A percentile compares a stretch with the other conserved stretches of the same genome.
These are phyloP conservation scores for Hydropsyche betteni DNA, from an alignment of 2,888 invertebrate genomes.

Conservation along the genomic window DNA sequence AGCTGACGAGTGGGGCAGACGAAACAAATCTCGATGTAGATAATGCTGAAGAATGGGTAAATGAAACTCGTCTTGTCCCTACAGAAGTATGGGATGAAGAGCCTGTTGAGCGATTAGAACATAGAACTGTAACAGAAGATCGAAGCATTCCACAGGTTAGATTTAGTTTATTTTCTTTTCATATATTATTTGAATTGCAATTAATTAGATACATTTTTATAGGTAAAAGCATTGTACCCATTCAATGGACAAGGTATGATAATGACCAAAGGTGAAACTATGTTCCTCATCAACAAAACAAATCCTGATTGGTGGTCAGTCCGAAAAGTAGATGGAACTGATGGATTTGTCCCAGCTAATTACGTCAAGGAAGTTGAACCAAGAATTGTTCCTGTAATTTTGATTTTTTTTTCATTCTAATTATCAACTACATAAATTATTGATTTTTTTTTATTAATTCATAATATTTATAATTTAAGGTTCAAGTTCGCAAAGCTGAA, in stretches of 20 bases:
- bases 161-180: conserved; percentile 1
- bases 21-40: conserved; percentile 59
- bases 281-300: conserved; percentile 93
- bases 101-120: conserved; percentile 83
- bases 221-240: conserved; percentile 82
- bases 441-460: background rate
- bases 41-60: conserved; percentile 78
- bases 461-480: conserved; percentile 58
- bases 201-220: conserved; percentile 12
- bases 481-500: conserved; percentile 86
- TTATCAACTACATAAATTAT: background rate
- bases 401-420: background rate
- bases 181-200: conserved; percentile 12
- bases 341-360: conserved; percentile 98
- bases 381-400: conserved; percentile 73
- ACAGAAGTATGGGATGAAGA: conserved; percentile 95
- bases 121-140: conserved; percentile 87
- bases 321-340: conserved; percentile 88
- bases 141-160: conserved; percentile 85
- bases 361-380: conserved; percentile 94
- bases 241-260: conserved; percentile 93
- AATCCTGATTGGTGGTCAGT: conserved; percentile 99
- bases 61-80: conserved; percentile 84
- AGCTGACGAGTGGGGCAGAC: conserved; percentile 73
- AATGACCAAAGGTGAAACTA: conserved; percentile 90